Conservation (phyloP, 2,797 vertebrate species). For the Gouania willdenowi region DNA sequence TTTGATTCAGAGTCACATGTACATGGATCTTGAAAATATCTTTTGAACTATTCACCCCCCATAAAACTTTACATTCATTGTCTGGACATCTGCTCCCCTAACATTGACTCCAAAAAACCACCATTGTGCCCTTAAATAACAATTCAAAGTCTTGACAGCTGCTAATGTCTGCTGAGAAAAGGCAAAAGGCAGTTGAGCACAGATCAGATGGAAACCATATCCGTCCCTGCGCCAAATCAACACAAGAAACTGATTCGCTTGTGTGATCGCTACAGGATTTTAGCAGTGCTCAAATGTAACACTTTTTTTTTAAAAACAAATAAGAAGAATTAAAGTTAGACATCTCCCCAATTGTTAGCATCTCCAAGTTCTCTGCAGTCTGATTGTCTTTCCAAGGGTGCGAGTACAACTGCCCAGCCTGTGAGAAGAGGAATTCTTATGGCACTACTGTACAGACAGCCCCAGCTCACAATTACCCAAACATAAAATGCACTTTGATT, state of each 20-base stretch:
- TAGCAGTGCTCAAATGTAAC: too few species aligned
- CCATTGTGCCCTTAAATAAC: constrained; percentile 41
- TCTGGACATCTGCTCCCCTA: constrained; percentile 50
- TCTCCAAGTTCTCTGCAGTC: constrained; percentile 43
- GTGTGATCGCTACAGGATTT: too few species aligned
- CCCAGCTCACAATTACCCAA: constrained; percentile 6
- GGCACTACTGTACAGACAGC: constrained; percentile 66
- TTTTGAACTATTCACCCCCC: constrained; percentile 36
- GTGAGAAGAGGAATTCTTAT: constrained; percentile 20
- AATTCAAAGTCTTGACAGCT: constrained; percentile 31
- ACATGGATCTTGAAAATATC: constrained; percentile 10
- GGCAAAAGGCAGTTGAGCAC: constrained; percentile 4
- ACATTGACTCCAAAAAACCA: constrained; percentile 27
- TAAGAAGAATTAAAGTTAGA: too few species aligned
- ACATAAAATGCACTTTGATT: constrained; percentile 42
- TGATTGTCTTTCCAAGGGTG: constrained; percentile 64
- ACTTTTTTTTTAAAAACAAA: too few species aligned
- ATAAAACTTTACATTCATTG: constrained; percentile 70
- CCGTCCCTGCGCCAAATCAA: too few species aligned
- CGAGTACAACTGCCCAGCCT: background rate
- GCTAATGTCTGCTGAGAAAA: constrained; percentile 13
- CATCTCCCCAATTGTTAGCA: constrained; percentile 15
- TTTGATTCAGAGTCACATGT: too few species aligned
- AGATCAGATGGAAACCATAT: background rate
- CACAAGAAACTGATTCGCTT: too few species aligned